Evolutionary conservation across 92 coral and sea anemone genomes (phyloP).

Genomic region (Phenganax marumi): DNA sequence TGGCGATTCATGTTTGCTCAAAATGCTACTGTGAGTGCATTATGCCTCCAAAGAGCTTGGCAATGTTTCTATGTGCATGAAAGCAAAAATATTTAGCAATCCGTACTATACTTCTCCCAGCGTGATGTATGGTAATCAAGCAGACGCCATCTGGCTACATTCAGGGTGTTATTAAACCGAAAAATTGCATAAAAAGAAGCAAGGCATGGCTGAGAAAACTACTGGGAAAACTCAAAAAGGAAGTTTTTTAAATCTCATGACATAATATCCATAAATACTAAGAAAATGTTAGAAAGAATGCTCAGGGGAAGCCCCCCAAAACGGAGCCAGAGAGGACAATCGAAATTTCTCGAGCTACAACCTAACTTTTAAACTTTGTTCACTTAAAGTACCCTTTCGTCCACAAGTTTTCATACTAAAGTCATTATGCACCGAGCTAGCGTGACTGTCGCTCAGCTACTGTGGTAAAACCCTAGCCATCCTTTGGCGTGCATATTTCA

Average conservation of each 20-base stretch:
- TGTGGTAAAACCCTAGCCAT: conserved; percentile 9
- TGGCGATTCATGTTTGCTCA: background rate
- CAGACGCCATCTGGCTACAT: conserved; percentile 39
- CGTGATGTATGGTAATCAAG: conserved; percentile 45
- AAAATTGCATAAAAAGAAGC: conserved; percentile 2
- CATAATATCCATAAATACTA: conserved; percentile 36
- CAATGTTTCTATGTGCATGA: background rate
- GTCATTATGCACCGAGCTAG: background rate
- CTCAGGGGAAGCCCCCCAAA: conserved; percentile 50
- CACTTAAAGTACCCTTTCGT: conserved; percentile 7
- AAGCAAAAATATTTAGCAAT: conserved; percentile 6
- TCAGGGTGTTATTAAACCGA: conserved; percentile 24
- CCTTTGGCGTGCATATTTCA: conserved; percentile 40
- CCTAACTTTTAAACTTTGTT: conserved; percentile 7
- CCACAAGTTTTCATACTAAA: conserved; percentile 15
- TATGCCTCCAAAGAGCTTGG: background rate
- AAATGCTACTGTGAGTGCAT: background rate
- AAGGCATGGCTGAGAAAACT: background rate
- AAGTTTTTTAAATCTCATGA: conserved; percentile 18
- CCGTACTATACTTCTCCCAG: conserved; percentile 28
- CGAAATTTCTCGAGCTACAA: conserved; percentile 29
- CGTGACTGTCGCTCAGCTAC: background rate
- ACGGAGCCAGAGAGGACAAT: background rate
- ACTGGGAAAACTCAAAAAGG: background rate
- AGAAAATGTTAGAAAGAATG: conserved; percentile 21